Evolutionary conservation across 2,797 vertebrate species (phyloP), one percentile per base, ranked within the genome.

Genomic region (Macroramphosus scolopax): DNA sequence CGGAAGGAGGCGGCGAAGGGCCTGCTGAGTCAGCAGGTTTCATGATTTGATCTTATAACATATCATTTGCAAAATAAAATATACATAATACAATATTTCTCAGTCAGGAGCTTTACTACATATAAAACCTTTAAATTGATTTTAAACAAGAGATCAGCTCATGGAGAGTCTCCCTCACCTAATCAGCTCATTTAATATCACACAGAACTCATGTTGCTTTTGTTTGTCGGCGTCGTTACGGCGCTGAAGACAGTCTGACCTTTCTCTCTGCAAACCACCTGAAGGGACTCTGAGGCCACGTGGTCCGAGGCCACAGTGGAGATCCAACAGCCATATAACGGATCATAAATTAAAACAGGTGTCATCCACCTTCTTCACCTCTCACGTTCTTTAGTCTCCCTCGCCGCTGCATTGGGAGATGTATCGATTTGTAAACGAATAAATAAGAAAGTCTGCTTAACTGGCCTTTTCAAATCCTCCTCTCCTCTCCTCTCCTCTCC

Each of bases 351-450:
- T 52, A 67, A 61, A 59, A 67, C 34, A 2, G 0, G 61, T 37
- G n/a, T 48, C 51, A 40, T 41, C 59, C 47, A 17, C 34, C 56
- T 58, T 31, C 28, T 30, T 32, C 51, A 58, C 12, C 24, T 38
- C 39, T 41, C 20, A 42, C 16, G 13, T 63, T 54, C 63, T 60
- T 35, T 57, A 57, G 53, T 52, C 45, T 63, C 22, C 17, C 29
- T 47, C 32, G 0, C 30, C 29, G 43, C 48, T 39, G 56, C 52
- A 10, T 40, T 6, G 30, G 45, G 29, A 54, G 31, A 65, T 55
- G 43, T 75, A 83, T 85, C 75, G 80, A 87, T 87, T 79, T 68
- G 56, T 39, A 48, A 75, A 84, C 85, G 55, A 85, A 84, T 83
- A 78, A 85, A 78, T 81, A 74, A 83, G 44, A 72, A 77, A 70